Evolutionary conservation across 2,797 vertebrate genomes (phyloP).

Genomic region (Malurus splendens): DNA sequence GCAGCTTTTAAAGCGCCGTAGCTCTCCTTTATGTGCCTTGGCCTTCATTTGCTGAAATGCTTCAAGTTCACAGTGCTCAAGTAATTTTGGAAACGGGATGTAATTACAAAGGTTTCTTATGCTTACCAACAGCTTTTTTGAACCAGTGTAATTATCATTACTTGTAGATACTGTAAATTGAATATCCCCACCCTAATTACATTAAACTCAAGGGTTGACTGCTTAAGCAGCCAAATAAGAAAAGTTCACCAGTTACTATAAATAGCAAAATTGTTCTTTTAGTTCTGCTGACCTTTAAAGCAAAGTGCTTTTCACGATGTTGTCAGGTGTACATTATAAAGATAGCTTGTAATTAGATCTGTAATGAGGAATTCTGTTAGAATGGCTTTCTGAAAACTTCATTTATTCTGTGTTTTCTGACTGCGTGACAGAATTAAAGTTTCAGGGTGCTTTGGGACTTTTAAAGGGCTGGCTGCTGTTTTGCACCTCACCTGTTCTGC

Average conservation of each 20-base stretch:
- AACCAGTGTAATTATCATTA: constrained; percentile 81
- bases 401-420: constrained; percentile 67
- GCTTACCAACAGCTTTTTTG: constrained; percentile 81
- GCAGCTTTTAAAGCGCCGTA: constrained; percentile 63
- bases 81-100: constrained; percentile 75
- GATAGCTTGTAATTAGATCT: constrained; percentile 75
- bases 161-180: constrained; percentile 84
- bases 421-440: constrained; percentile 57
- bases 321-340: constrained; percentile 73
- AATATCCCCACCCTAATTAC: constrained; percentile 80
- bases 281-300: constrained; percentile 74
- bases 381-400: constrained; percentile 73
- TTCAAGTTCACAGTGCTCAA: constrained; percentile 71
- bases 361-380: constrained; percentile 73
- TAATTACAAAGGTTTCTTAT: constrained; percentile 81
- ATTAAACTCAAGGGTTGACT: constrained; percentile 76
- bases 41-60: constrained; percentile 82
- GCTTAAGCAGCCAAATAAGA: constrained; percentile 74
- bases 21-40: constrained; percentile 73
- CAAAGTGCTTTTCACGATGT: constrained; percentile 58
- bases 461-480: not conserved
- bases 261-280: constrained; percentile 74
- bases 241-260: constrained; percentile 75
- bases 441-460: constrained; percentile 28
- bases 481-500: constrained; percentile 18